Conservation (phyloP, 92 coral and sea anemone genomes). For the Isaurus tuberculatus region DNA sequence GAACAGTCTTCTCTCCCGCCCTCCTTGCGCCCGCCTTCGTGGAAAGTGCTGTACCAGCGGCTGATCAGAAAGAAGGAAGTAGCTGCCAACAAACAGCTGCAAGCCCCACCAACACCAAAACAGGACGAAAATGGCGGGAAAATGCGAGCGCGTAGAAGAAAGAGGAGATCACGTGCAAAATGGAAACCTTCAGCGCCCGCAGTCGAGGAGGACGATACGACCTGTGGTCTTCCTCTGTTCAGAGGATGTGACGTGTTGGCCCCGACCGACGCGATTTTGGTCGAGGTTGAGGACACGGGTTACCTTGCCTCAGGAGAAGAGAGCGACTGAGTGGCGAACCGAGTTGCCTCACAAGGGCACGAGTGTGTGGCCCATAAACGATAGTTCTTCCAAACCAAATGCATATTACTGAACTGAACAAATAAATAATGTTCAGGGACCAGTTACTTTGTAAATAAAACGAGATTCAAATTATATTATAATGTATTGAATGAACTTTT, state of each 20-base stretch:
- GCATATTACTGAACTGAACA: background rate
- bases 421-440: too few species aligned
- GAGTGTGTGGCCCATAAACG: background rate
- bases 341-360: background rate
- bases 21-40: slow-evolving; percentile 10
- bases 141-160: slow-evolving; percentile 2
- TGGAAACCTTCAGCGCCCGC: background rate
- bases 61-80: slow-evolving; percentile 19
- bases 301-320: slow-evolving; percentile 45
- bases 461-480: too few species aligned
- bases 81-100: background rate
- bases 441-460: too few species aligned
- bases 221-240: slow-evolving; percentile 30
- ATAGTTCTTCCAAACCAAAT: background rate
- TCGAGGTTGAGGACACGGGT: slow-evolving; percentile 28
- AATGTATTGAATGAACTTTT: too few species aligned
- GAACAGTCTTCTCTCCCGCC: slow-evolving; percentile 6
- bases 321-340: background rate
- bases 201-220: slow-evolving; percentile 2
- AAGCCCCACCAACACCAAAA: background rate
- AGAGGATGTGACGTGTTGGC: slow-evolving; percentile 24
- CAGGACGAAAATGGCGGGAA: background rate
- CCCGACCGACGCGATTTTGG: slow-evolving; percentile 24
- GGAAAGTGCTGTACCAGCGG: background rate
- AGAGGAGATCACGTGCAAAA: background rate